phyloP scores from a whole-genome alignment of 2,797 vertebrate genomes.

The Pseudopleuronectes americanus region DNA sequence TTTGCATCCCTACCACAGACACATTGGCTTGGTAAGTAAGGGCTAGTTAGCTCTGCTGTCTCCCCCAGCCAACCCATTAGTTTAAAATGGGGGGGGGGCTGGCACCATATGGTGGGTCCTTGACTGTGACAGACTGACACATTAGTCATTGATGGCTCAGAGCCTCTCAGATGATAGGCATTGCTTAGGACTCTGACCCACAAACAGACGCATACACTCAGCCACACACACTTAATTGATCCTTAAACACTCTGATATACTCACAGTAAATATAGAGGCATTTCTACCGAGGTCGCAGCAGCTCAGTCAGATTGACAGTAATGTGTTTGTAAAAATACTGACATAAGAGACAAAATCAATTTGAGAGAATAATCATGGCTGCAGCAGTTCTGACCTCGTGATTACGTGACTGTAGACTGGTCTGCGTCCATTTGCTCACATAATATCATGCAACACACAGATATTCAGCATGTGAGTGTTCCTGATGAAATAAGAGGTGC shows the following conservation, averaged over 20 bases:
- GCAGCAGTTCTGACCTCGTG: slow-evolving; percentile 34
- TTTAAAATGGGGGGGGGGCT: slow-evolving; percentile 59
- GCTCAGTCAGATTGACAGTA: slow-evolving; percentile 55
- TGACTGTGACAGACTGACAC: slow-evolving; percentile 81
- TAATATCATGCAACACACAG: slow-evolving; percentile 47
- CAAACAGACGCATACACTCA: slow-evolving; percentile 58
- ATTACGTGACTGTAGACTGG: slow-evolving; percentile 35
- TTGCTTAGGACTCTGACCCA: slow-evolving; percentile 74
- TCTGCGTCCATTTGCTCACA: slow-evolving; percentile 50
- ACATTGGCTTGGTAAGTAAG: slow-evolving; percentile 42
- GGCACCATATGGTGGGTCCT: slow-evolving; percentile 78
- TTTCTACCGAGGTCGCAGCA: slow-evolving; percentile 48
- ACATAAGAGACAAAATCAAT: slow-evolving; percentile 35
- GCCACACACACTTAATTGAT: slow-evolving; percentile 64
- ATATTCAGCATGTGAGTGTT: slow-evolving; percentile 46
- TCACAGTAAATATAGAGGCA: slow-evolving; percentile 60
- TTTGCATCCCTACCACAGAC: slow-evolving; percentile 29
- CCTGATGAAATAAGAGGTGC: slow-evolving; percentile 43
- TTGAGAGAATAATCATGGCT: slow-evolving; percentile 45
- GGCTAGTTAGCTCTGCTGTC: slow-evolving; percentile 62
- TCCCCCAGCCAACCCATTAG: slow-evolving; percentile 71
- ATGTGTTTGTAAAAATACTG: slow-evolving; percentile 61
- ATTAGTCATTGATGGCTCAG: slow-evolving; percentile 82
- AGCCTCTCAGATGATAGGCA: slow-evolving; percentile 77
- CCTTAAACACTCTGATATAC: slow-evolving; percentile 54